Percentiles rank a stretch among this genome's conserved stretches.
These are phyloP conservation scores for Odontesthes bonariensis DNA, from an alignment of 2,113 vertebrate genomes.

Conservation along the genomic window DNA sequence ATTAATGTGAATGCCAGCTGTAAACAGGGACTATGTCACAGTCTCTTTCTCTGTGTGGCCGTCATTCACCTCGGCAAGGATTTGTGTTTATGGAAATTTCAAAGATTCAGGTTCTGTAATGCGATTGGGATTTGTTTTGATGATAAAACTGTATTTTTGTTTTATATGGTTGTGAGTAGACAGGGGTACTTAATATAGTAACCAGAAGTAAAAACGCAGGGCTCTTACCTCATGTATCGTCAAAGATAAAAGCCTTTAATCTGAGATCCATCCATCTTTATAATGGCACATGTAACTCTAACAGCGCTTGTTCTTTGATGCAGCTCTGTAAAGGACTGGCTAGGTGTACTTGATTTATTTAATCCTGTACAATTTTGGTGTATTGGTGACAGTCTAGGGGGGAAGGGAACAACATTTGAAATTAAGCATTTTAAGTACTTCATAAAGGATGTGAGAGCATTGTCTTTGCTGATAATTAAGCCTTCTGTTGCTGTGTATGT, in stretches of 20 bases:
- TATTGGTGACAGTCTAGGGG: too few species aligned
- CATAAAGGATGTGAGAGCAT: not conserved
- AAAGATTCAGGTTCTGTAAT: not conserved
- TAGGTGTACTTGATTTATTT: not conserved
- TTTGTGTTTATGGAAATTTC: not conserved
- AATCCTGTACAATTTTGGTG: too few species aligned
- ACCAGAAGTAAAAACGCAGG: not conserved
- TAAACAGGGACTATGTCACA: not conserved
- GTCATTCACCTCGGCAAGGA: too few species aligned
- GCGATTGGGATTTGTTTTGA: conserved; percentile 6
- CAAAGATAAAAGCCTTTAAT: not conserved
- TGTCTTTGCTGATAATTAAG: not conserved
- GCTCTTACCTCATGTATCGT: not conserved
- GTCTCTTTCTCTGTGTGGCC: not conserved
- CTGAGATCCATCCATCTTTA: not conserved
- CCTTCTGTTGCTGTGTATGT: not conserved
- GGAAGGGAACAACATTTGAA: not conserved
- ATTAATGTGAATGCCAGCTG: not conserved
- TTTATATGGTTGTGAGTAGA: conserved; percentile 1
- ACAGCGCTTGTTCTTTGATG: not conserved
- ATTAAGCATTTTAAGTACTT: not conserved
- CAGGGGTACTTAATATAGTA: not conserved
- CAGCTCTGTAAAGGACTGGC: not conserved
- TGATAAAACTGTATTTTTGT: conserved; percentile 9
- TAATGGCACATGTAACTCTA: not conserved